phyloP scores from a whole-genome alignment of 2,888 invertebrate species.

The Caenorhabditis plicata region DNA sequence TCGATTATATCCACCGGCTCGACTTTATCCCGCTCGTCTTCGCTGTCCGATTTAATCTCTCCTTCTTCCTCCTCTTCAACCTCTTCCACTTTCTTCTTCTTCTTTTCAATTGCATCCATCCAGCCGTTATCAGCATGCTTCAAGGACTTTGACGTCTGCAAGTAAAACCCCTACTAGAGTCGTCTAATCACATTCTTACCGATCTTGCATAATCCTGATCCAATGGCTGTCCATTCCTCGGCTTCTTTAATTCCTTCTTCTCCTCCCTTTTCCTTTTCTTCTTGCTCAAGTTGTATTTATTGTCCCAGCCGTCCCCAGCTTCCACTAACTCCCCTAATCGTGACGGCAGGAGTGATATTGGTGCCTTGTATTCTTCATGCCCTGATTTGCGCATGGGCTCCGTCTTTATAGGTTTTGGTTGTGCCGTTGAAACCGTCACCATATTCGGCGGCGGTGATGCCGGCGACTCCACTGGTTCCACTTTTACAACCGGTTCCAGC shows the following conservation, averaged over 20 bases:
- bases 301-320: not conserved
- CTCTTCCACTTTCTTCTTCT: not conserved
- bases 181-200: not conserved
- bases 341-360: not conserved
- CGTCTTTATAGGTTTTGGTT: not conserved
- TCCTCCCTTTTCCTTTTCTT: not conserved
- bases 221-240: not conserved
- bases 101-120: not conserved
- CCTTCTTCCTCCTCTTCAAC: constrained; percentile 4
- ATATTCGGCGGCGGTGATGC: not conserved
- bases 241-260: not conserved
- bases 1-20: not conserved
- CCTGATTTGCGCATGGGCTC: no score
- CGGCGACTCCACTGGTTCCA: not conserved
- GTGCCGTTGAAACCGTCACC: no score
- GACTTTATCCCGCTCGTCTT: not conserved
- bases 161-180: not conserved
- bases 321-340: not conserved
- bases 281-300: constrained; percentile 3
- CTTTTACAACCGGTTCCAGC: not conserved
- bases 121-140: not conserved
- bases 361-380: no score
- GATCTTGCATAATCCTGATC: no score
- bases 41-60: not conserved
- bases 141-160: not conserved